Evolutionary conservation across 2,797 vertebrate species (phyloP).

Genomic region (Meriones psammophilus): DNA sequence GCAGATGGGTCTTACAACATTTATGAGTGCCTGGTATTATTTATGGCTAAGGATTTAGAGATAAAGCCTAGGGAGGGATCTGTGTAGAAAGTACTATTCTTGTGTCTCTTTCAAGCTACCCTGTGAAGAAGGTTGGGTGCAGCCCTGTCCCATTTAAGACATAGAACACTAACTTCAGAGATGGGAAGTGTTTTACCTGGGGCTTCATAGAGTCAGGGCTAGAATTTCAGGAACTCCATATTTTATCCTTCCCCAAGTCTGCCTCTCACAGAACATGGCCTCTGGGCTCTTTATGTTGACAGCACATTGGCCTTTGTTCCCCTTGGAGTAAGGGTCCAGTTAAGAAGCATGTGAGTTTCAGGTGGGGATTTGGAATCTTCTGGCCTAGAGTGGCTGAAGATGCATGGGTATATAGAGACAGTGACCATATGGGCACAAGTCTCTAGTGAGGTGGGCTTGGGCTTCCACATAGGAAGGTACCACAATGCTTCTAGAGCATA

Average conservation of each 20-base stretch:
- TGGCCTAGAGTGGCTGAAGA: not conserved
- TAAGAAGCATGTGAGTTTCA: not conserved
- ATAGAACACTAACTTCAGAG: not conserved
- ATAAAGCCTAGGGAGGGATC: not conserved
- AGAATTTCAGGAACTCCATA: not conserved
- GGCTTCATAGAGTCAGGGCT: not conserved
- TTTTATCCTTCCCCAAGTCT: not conserved
- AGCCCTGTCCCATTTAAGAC: not conserved
- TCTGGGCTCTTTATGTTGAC: not conserved
- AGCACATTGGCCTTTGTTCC: not conserved
- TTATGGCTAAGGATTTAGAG: not conserved
- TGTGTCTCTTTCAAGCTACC: not conserved
- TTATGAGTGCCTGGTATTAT: too few species aligned
- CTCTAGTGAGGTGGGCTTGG: not conserved
- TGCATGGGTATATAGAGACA: fast-evolving
- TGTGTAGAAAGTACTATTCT: not conserved
- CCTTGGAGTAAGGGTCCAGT: not conserved
- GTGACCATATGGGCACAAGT: not conserved
- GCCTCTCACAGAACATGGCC: fast-evolving
- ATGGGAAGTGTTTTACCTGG: not conserved
- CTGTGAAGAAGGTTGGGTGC: not conserved
- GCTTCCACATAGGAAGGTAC: not conserved
- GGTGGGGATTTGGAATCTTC: not conserved
- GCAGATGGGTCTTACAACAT: not conserved
- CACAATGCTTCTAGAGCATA: fast-evolving